Evolutionary conservation across 2,113 vertebrate genomes (phyloP).

Genomic region (Neotragus moschatus): DNA sequence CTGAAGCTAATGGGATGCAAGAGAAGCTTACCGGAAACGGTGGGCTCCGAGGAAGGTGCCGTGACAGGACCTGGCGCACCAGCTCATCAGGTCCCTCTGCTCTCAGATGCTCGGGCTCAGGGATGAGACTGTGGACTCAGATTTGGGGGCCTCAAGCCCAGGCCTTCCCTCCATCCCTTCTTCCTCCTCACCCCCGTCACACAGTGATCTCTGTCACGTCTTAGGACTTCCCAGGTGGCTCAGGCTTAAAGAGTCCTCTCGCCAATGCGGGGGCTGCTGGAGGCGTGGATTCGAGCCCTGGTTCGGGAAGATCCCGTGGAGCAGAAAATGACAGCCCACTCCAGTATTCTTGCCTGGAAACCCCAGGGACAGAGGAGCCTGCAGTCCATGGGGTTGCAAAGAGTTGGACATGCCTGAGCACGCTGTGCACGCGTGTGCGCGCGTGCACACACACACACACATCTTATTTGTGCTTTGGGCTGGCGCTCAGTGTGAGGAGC

Average conservation of each 20-base stretch:
- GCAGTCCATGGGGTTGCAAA: background rate
- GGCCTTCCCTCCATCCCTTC: background rate
- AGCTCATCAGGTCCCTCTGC: background rate
- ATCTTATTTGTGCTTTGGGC: background rate
- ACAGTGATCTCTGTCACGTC: background rate
- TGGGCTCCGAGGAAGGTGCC: background rate
- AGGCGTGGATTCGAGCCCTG: background rate
- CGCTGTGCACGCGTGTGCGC: too few relatives aligned
- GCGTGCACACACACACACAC: background rate
- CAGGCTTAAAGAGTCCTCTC: background rate
- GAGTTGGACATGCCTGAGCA: background rate
- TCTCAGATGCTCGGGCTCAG: background rate
- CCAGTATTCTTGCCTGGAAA: background rate
- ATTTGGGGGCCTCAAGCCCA: background rate
- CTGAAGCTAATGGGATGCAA: background rate
- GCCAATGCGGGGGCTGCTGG: rapidly evolving
- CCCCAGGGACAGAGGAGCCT: background rate
- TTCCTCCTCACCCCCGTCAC: background rate
- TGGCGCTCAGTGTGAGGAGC: background rate
- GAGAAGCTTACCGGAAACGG: too few relatives aligned
- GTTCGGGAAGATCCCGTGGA: background rate
- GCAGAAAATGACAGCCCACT: background rate
- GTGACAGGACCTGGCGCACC: background rate
- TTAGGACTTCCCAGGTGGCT: background rate
- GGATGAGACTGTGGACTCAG: background rate